Base-by-base conservation (phyloP, 2,113 vertebrate species). In the Pogonocichla stellata region DNA sequence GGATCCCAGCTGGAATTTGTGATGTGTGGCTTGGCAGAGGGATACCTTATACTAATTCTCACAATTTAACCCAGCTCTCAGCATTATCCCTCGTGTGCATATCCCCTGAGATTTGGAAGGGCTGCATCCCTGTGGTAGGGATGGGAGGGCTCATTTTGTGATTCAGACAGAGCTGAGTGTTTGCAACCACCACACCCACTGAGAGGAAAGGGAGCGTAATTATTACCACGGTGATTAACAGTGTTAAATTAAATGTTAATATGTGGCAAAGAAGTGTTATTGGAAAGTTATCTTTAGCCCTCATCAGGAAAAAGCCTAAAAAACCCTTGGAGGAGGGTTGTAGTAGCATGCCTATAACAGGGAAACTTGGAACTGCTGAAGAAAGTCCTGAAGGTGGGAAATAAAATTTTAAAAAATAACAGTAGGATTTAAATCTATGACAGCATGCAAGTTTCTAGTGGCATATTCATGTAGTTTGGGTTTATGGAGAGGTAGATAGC, bases 1-100 rank as follows among this genome's bases (percentile, higher is more conserved):
- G 19, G 36, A 43, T 84, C 12, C 16, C 8, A 17, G 67, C 0
- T 0, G 5, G 40, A 1, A 25, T 13, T 8, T 5, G 5, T n/a
- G 38, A 14, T 14, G 19, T n/a, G n/a, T 36, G 34, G 8, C 64
- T 71, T 3, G 0, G 58, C 0, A 1, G 31, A 25, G 10, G 13
- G 42, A 23, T 12, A 28, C 6, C 51, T 91, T 0, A 1, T 18
- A 13, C 50, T 57, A 12, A 54, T 28, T 36, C 53, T 5, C 1
- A 14, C 20, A 7, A 33, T 12, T 33, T 34, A n/a, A 25, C 12
- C 8, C 1, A 5, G 36, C 29, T 85, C 17, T 64, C 58, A 28
- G 36, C 45, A 18, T 14, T 26, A 33, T 51, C 53, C 53, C 53
- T 42, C 50, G 12, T 43, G 56, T 2, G 0, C 15, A 2, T 1